phyloP scores from a whole-genome alignment of 1,140 invertebrate genomes.

The Sarcophaga peregrina region DNA sequence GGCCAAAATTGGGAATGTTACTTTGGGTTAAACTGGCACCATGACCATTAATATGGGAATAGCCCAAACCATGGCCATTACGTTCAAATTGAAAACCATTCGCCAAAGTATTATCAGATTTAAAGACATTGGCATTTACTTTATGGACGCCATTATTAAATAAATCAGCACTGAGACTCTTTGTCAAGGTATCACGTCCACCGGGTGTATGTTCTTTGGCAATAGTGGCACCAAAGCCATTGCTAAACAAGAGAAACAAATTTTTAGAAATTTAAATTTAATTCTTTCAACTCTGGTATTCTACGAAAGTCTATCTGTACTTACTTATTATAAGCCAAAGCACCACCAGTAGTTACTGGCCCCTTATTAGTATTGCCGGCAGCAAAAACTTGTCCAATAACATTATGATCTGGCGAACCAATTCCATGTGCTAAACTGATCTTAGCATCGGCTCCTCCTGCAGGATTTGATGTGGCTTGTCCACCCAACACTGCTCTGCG shows the following conservation, averaged over 20 bases:
- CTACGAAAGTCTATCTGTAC: slow-evolving; percentile 34
- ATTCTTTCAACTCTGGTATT: too few species aligned
- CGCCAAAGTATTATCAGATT: slow-evolving; percentile 49
- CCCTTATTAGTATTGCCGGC: neutral
- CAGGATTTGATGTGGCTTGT: neutral
- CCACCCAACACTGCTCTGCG: slow-evolving; percentile 50
- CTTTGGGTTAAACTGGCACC: slow-evolving; percentile 49
- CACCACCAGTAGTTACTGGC: neutral
- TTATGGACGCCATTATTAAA: slow-evolving; percentile 42
- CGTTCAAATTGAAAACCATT: slow-evolving; percentile 48
- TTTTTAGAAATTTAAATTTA: neutral
- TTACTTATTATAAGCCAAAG: slow-evolving; percentile 55
- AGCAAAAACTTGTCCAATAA: slow-evolving; percentile 10
- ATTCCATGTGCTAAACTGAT: neutral
- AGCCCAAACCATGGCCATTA: slow-evolving; percentile 53
- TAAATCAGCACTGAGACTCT: neutral
- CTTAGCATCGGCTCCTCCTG: neutral
- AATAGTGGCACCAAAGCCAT: neutral
- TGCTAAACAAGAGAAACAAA: neutral
- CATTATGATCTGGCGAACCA: neutral
- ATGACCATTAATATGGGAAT: slow-evolving; percentile 50
- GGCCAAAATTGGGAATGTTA: slow-evolving; percentile 46
- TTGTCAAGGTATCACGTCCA: neutral
- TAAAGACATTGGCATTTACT: slow-evolving; percentile 52
- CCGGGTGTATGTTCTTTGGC: too few species aligned